Evolutionary conservation across 1,140 invertebrate genomes (phyloP), one percentile per base, ranked within the genome.

Genomic region (Drosophila lacertosa): DNA sequence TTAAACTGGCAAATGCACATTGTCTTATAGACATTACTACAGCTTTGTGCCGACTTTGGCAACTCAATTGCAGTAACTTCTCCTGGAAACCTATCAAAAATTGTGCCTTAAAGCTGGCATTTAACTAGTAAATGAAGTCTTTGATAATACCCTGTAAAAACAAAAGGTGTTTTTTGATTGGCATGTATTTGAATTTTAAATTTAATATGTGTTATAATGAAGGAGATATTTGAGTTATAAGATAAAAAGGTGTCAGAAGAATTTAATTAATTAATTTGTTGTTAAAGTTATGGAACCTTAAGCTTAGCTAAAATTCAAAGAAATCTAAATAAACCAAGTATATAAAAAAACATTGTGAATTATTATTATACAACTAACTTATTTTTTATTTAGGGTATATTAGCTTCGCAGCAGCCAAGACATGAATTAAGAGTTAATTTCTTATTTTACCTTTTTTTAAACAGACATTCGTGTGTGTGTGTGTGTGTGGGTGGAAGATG

Each of bases 391-490:
- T n/a, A 72, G 72, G 13, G 71, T 58, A 67, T 59, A 33, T 29
- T 18, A 3, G 20, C 9, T 59, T 67, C 72, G 62, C 20, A 9
- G 33, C 39, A 16, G 2, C 20, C 2, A 13, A 6, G 24, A 16
- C 4, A 0, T 26, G 35, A 15, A 15, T 40, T 24, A 39, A 24
- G 37, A 66, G 60, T 55, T 63, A 55, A 33, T 45, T 20, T n/a
- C 20, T 40, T 59, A 18, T 53, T 67, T 51, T 66, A 39, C 20
- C 18, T 45, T 82, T 81, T 81, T 77, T 55, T 33, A 80, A 42
- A 81, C 45, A 81, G 60, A 80, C 60, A 45, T 72, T 82, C n/a
- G 40, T 24, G 33, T 53, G 47, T 59, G 47, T 47, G 20, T 24
- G 44, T 73, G 58, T 53, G 22, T 53, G 53, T 50, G 13, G 15